phyloP scores from a whole-genome alignment of 2,888 invertebrate genomes.

The Drosophila heteroneura region DNA sequence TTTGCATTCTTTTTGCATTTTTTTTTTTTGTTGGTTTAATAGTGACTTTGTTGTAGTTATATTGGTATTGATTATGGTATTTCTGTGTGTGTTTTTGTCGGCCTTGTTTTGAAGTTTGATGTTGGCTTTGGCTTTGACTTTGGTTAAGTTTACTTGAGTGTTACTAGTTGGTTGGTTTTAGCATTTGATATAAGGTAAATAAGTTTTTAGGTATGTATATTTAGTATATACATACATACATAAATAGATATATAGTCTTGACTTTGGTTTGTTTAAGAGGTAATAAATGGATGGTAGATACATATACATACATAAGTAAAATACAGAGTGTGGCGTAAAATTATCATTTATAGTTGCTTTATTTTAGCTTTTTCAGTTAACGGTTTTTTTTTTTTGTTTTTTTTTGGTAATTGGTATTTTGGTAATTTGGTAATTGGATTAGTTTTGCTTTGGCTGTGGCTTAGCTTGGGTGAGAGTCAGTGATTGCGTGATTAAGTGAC shows the following conservation, averaged over 20 bases:
- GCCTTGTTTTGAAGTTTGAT: neutral
- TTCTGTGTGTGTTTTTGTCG: constrained; percentile 11
- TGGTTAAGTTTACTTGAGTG: constrained; percentile 45
- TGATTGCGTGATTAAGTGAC: constrained; percentile 61
- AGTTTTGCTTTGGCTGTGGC: constrained; percentile 45
- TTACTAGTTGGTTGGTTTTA: constrained; percentile 32
- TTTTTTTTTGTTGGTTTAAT: neutral
- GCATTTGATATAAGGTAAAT: constrained; percentile 30
- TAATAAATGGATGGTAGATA: constrained; percentile 39
- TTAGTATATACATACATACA: constrained; percentile 21
- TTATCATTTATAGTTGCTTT: constrained; percentile 66
- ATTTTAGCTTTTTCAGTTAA: constrained; percentile 60
- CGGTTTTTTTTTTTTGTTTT: constrained; percentile 21
- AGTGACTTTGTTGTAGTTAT: constrained; percentile 13
- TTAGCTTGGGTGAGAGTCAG: constrained; percentile 64
- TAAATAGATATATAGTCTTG: constrained; percentile 20
- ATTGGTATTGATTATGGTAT: constrained; percentile 1
- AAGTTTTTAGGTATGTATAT: constrained; percentile 18
- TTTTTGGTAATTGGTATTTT: constrained; percentile 15
- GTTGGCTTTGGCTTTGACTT: constrained; percentile 12
- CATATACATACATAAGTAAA: constrained; percentile 63
- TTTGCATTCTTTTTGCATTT: neutral
- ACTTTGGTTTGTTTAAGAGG: constrained; percentile 27
- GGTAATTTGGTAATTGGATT: constrained; percentile 33
- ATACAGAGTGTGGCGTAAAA: constrained; percentile 56